A percentile compares a stretch with the other conserved stretches of the same genome.
phyloP scores from a whole-genome alignment of 2,113 vertebrate genomes.

The Xyrauchen texanus region DNA sequence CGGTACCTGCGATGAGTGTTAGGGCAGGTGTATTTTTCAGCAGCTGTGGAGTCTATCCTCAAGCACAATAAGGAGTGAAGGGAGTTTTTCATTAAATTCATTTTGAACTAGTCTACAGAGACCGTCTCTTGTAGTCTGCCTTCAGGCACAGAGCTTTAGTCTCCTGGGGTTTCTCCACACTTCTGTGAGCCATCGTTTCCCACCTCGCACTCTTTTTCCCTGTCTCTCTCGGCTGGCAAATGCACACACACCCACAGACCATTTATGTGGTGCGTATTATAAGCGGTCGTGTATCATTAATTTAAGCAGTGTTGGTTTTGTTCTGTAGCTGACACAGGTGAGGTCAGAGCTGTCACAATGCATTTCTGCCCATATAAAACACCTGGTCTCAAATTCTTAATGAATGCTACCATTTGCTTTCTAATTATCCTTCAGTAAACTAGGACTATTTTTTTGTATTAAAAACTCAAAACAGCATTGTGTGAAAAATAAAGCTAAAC shows the following conservation, averaged over 20 bases:
- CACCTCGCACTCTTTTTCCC: constrained; percentile 43
- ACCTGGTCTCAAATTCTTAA: constrained; percentile 38
- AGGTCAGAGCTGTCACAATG: constrained; percentile 52
- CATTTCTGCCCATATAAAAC: constrained; percentile 47
- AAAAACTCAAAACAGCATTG: not conserved
- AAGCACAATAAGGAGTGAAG: constrained; percentile 58
- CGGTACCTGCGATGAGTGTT: constrained; percentile 21
- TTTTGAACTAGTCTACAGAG: constrained; percentile 63
- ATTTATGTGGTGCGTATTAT: constrained; percentile 43
- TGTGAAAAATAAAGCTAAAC: no score
- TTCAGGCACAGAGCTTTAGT: constrained; percentile 55
- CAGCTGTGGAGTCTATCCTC: constrained; percentile 51
- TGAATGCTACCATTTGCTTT: constrained; percentile 1
- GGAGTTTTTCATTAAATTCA: constrained; percentile 63
- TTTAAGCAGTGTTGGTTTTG: constrained; percentile 48
- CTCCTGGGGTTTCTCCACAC: constrained; percentile 55
- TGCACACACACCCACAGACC: constrained; percentile 15
- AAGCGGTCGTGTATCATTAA: constrained; percentile 41
- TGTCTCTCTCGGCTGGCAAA: constrained; percentile 38
- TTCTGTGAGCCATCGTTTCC: constrained; percentile 65
- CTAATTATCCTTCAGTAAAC: constrained; percentile 4
- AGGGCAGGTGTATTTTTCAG: constrained; percentile 50
- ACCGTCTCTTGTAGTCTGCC: constrained; percentile 59
- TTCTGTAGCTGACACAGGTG: constrained; percentile 46
- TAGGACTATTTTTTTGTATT: not conserved